These are phyloP conservation scores for Bombus superbus DNA, from an alignment of 1,140 invertebrate species.

Conservation along the genomic window DNA sequence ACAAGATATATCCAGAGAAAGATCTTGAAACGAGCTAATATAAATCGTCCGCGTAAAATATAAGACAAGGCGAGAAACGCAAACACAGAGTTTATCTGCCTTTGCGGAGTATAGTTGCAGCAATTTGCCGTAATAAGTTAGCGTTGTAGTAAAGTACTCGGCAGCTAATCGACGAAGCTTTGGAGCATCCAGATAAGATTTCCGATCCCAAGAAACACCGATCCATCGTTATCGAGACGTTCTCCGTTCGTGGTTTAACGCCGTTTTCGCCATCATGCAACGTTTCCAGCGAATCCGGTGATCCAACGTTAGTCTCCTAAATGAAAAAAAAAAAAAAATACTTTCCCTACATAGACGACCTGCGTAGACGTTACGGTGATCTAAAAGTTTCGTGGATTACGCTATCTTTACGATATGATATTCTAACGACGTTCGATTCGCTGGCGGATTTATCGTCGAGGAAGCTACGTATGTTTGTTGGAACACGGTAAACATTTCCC, in stretches of 20 bases:
- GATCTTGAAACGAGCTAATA: too few relatives aligned
- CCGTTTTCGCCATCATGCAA: background rate
- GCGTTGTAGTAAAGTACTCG: constrained; percentile 1
- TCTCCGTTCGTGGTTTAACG: background rate
- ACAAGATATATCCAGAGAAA: background rate
- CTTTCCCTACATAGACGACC: background rate
- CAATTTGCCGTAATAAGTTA: background rate
- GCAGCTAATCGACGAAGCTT: constrained; percentile 15
- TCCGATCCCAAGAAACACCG: background rate
- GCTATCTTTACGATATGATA: background rate
- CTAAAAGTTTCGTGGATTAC: background rate
- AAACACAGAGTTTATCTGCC: constrained; percentile 12
- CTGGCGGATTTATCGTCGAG: background rate
- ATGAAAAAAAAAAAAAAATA: too few relatives aligned
- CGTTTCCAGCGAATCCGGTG: background rate
- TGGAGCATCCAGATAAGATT: background rate
- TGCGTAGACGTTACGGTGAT: background rate
- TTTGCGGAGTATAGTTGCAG: background rate
- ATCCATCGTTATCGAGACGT: constrained; percentile 10
- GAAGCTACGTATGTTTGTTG: background rate
- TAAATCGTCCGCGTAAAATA: background rate
- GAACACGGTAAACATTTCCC: background rate
- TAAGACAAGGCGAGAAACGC: background rate
- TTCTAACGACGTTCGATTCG: background rate
- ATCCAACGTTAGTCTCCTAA: background rate